These are phyloP conservation scores for Drosophila pectinifera DNA, from an alignment of 1,140 invertebrate genomes.

Conservation along the genomic window DNA sequence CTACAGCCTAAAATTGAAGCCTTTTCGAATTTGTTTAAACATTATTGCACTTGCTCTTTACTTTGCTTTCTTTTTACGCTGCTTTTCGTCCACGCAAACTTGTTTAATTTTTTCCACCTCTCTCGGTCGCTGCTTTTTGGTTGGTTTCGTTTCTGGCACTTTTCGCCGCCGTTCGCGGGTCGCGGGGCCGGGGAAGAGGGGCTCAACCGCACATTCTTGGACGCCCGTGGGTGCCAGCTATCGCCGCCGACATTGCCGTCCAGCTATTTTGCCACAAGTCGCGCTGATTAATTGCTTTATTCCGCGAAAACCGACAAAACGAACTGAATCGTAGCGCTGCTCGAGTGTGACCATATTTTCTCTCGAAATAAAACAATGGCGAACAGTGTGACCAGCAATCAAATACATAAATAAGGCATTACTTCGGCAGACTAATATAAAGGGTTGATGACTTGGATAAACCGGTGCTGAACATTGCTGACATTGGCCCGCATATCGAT, in stretches of 20 bases:
- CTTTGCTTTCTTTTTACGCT: constrained; percentile 52
- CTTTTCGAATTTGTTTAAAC: constrained; percentile 45
- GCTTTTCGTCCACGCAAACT: constrained; percentile 64
- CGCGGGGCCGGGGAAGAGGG: constrained; percentile 4
- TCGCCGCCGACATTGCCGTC: constrained; percentile 23
- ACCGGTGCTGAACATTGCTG: too few species aligned
- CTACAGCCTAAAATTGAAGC: constrained; percentile 55
- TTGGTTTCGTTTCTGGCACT: constrained; percentile 62
- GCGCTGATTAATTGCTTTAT: constrained; percentile 20
- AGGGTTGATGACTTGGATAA: too few species aligned
- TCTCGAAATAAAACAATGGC: too few species aligned
- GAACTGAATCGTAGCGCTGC: too few species aligned
- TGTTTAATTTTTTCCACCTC: constrained; percentile 60
- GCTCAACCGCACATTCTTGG: constrained; percentile 25
- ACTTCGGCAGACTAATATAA: too few species aligned
- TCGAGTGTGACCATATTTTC: too few species aligned
- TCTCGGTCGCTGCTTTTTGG: constrained; percentile 31
- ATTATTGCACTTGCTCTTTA: constrained; percentile 43
- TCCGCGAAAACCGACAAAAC: constrained; percentile 13
- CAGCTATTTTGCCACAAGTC: constrained; percentile 16
- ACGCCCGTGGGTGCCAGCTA: constrained; percentile 31
- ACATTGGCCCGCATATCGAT: too few species aligned
- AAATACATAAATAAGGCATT: too few species aligned
- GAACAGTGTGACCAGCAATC: too few species aligned
- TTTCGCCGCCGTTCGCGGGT: constrained; percentile 32